phyloP scores from a whole-genome alignment of 2,797 vertebrate genomes.

The Parotocinclus haroldoi region DNA sequence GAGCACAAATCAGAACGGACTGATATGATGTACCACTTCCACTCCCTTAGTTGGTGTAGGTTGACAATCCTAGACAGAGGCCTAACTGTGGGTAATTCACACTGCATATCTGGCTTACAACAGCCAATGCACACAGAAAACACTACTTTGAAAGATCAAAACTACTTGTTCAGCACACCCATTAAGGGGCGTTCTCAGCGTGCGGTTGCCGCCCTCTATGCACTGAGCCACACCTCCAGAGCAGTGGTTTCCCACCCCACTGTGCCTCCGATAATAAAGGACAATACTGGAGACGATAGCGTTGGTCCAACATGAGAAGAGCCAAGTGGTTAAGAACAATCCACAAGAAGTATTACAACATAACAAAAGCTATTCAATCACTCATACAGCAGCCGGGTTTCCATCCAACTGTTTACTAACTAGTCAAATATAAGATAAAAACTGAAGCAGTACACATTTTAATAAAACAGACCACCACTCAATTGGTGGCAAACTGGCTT shows the following conservation, averaged over 20 bases:
- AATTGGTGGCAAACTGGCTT: too few relatives aligned
- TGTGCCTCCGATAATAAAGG: constrained; percentile 54
- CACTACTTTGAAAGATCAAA: constrained; percentile 52
- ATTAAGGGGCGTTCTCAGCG: constrained; percentile 48
- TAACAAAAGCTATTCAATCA: background rate
- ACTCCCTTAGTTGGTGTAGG: too few relatives aligned
- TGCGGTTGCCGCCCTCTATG: constrained; percentile 47
- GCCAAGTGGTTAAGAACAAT: constrained; percentile 35
- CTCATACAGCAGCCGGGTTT: background rate
- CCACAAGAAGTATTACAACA: constrained; percentile 3
- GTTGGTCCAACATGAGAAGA: constrained; percentile 40
- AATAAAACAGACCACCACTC: too few relatives aligned
- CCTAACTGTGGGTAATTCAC: constrained; percentile 56
- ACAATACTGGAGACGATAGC: constrained; percentile 61
- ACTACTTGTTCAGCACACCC: constrained; percentile 57
- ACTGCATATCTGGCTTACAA: constrained; percentile 47
- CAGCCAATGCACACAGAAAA: constrained; percentile 43
- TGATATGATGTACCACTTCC: too few relatives aligned
- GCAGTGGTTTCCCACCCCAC: constrained; percentile 37
- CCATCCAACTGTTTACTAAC: background rate
- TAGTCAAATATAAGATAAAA: too few relatives aligned
- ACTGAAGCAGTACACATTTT: too few relatives aligned
- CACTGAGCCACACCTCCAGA: constrained; percentile 47
- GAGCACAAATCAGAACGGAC: too few relatives aligned
- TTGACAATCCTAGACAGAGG: constrained; percentile 19